Conservation (phyloP, 2,113 vertebrate genomes). For the Sprattus sprattus region DNA sequence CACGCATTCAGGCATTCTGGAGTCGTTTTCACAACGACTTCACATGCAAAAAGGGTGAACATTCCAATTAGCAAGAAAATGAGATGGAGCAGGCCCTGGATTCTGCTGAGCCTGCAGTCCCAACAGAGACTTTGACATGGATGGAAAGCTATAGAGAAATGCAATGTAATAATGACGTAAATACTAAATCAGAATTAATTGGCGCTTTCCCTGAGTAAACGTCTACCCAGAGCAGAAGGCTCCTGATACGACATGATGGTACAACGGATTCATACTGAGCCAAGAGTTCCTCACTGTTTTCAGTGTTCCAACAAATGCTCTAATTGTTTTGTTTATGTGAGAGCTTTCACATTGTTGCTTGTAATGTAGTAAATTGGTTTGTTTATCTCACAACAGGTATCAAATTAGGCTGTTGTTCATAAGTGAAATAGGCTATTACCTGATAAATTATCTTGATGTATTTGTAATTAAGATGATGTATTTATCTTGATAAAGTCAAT, state of each 20-base stretch:
- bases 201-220: not conserved
- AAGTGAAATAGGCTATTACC: not conserved
- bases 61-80: slow-evolving; percentile 34
- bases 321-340: not conserved
- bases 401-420: not conserved
- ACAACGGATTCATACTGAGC: not conserved
- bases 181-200: not conserved
- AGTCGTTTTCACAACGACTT: not conserved
- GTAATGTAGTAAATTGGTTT: not conserved
- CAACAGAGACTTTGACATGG: not conserved
- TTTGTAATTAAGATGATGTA: not conserved
- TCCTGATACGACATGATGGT: not conserved
- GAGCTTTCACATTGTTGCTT: not conserved
- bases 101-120: slow-evolving; percentile 30
- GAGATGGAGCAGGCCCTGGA: slow-evolving; percentile 1
- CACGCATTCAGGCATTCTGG: not conserved
- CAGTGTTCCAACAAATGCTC: not conserved
- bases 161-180: not conserved
- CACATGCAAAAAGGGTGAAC: slow-evolving; percentile 24
- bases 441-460: slow-evolving; percentile 5
- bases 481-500: not conserved
- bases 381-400: not conserved
- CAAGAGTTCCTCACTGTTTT: not conserved
- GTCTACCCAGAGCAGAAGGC: not conserved
- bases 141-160: not conserved